These are phyloP conservation scores for Ptychoptera albimana DNA, from an alignment of 2,888 invertebrate species.

Conservation along the genomic window DNA sequence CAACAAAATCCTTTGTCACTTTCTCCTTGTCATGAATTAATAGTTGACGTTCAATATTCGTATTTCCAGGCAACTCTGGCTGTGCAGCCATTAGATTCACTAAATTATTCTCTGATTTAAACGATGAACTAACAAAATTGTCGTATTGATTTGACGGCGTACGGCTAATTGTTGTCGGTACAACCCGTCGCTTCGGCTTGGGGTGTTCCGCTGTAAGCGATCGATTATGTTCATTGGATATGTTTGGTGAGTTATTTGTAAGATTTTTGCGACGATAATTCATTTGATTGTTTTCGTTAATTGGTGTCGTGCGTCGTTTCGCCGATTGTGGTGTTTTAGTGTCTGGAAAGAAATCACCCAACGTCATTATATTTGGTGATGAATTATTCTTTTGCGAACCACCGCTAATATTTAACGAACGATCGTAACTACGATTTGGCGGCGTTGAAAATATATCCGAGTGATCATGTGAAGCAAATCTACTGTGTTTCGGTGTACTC, in stretches of 20 bases:
- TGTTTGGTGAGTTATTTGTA: too few species aligned
- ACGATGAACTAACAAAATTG: conserved; percentile 18
- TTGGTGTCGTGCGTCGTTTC: conserved; percentile 12
- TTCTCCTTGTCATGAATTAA: conserved; percentile 19
- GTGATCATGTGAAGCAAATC: too few species aligned
- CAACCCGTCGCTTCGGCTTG: conserved; percentile 24
- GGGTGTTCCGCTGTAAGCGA: conserved; percentile 4
- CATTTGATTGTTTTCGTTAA: neutral
- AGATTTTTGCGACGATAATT: too few species aligned
- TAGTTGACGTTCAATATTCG: conserved; percentile 19
- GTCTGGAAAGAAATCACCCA: conserved; percentile 22
- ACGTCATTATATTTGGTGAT: conserved; percentile 17
- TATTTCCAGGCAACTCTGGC: neutral
- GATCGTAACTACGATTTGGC: too few species aligned
- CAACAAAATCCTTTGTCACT: conserved; percentile 20
- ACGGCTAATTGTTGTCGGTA: conserved; percentile 19
- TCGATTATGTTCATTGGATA: too few species aligned
- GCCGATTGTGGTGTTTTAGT: conserved; percentile 13
- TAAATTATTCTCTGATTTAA: conserved; percentile 28
- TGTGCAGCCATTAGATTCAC: conserved; percentile 11
- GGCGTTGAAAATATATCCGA: too few species aligned
- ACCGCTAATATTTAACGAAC: neutral
- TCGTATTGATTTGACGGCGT: conserved; percentile 11
- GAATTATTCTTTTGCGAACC: conserved; percentile 8
- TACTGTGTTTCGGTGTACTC: too few species aligned